Conservation (phyloP, 1,140 invertebrate species). For the Rhagoletis zephyria region DNA sequence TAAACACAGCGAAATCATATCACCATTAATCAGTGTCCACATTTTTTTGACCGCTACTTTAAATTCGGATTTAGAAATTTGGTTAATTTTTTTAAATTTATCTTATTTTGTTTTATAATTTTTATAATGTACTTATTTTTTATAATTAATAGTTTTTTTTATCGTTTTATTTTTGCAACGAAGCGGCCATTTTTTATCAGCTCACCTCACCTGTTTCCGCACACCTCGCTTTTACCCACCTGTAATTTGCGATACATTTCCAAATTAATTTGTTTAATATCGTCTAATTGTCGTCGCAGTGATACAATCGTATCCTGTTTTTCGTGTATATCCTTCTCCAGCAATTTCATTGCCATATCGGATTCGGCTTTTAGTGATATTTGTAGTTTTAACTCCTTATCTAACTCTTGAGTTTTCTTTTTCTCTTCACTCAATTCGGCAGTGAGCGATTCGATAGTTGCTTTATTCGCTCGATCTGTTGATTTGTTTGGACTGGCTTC, state of each 20-base stretch:
- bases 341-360: conserved; percentile 94
- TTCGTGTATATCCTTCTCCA: conserved; percentile 97
- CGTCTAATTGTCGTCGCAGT: conserved; percentile 91
- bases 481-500: conserved; percentile 64
- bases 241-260: conserved; percentile 98
- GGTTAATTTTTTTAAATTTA: too few species aligned
- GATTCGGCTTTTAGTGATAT: conserved; percentile 94
- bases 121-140: too few species aligned
- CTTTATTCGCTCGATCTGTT: conserved; percentile 73
- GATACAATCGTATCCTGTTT: conserved; percentile 97
- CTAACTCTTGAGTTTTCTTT: conserved; percentile 82
- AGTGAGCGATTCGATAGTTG: conserved; percentile 75
- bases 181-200: neutral
- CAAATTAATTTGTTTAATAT: conserved; percentile 96
- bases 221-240: conserved; percentile 77
- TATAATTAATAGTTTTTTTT: too few species aligned
- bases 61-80: too few species aligned
- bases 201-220: neutral
- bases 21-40: too few species aligned
- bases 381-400: conserved; percentile 89
- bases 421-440: conserved; percentile 86
- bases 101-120: too few species aligned
- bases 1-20: too few species aligned
- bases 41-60: too few species aligned
- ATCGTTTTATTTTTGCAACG: neutral